Evolutionary conservation across 2,888 invertebrate species (phyloP), one percentile per base, ranked within the genome.

Genomic region (Lacanobia wlatinum): DNA sequence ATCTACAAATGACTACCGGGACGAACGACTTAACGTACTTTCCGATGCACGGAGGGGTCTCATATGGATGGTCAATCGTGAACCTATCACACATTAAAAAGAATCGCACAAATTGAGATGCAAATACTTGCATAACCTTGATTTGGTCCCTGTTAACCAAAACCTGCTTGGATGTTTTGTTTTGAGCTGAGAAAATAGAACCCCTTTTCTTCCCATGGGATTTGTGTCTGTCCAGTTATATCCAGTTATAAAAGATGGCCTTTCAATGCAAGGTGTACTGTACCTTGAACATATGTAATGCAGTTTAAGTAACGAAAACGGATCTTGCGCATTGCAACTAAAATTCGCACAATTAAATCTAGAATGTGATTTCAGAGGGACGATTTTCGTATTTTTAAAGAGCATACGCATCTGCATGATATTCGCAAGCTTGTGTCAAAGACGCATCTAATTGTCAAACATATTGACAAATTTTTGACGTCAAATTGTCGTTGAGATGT

Each of bases 181-280:
- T 55, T 8, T n/a, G 5, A 6, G 8, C 46, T 55, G 71, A 60
- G 46, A 69, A 55, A 4, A 55, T 12, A 28, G 2, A 14, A 4
- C 14, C 52, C 46, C 18, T 2, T 68, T 59, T 60, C 59, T 68
- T 71, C n/a, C 18, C 66, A 14, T 50, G 10, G n/a, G 63, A 69
- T 16, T 62, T 55, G 53, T 14, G 12, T 21, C 1, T 23, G 16
- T 43, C 14, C 38, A 23, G 14, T 1, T 34, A 5, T 4, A 69
- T 43, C 14, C 38, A 23, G 14, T 1, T 34, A 5, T 4, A 69
- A 46, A 50, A 55, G 34, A 10, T 18, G 23, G 3, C 34, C 34
- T 34, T 34, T 1, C 9, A 23, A 16, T 0, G 28, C 65, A 46
- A 34, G 10, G 21, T 50, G 58, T 16, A 9, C 9, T 4, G 2